These are phyloP conservation scores for Catostomus latipinnis DNA, from an alignment of 2,797 vertebrate genomes.

Conservation along the genomic window DNA sequence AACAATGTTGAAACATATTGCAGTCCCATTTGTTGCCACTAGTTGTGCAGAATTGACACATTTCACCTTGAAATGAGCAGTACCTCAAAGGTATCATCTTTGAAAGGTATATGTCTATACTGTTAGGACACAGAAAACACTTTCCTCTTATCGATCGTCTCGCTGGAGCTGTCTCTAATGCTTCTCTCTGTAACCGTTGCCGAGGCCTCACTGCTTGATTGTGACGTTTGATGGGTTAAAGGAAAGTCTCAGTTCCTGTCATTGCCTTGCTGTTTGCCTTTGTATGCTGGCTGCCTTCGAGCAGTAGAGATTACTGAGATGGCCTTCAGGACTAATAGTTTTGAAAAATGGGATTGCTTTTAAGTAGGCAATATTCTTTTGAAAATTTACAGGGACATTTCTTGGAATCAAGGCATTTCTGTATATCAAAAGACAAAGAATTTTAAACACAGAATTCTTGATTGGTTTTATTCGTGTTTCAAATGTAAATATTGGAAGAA, in stretches of 20 bases:
- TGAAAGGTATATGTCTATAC: not conserved
- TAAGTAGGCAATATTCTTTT: too few relatives aligned
- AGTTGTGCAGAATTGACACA: not conserved
- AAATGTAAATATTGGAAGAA: too few relatives aligned
- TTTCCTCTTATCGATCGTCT: constrained; percentile 19
- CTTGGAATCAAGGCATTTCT: too few relatives aligned
- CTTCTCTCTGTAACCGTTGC: not conserved
- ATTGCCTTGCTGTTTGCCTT: not conserved
- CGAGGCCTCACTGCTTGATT: not conserved
- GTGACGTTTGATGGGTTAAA: constrained; percentile 28
- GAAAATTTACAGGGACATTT: too few relatives aligned
- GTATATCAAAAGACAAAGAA: too few relatives aligned
- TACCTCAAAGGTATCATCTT: not conserved
- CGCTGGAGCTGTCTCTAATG: not conserved
- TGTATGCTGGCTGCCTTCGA: not conserved
- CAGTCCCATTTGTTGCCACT: not conserved
- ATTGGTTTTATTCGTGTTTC: too few relatives aligned
- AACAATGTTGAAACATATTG: constrained; percentile 1
- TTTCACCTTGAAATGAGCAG: constrained; percentile 22
- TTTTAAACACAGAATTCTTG: too few relatives aligned
- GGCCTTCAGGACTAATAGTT: too few relatives aligned
- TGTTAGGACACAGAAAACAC: constrained; percentile 6
- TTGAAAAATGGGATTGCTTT: too few relatives aligned
- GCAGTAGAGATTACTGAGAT: not conserved
- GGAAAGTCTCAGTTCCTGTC: constrained; percentile 11